Base-by-base conservation (phyloP, 2,888 invertebrate genomes). In the Ectropis crepuscularia region DNA sequence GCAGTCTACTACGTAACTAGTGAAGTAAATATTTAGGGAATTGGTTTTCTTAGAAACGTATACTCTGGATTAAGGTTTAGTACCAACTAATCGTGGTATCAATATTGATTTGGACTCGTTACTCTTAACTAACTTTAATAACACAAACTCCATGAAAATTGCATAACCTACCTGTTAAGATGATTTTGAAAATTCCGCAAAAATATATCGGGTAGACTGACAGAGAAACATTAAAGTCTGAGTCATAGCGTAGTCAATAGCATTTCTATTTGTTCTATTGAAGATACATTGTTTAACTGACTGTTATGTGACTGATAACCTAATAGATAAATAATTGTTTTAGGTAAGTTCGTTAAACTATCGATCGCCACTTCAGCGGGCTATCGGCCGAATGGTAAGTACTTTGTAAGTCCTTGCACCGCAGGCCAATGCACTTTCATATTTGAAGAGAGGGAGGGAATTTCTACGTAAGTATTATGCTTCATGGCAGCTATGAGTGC, bases 281-380 rank as follows among this genome's bases (percentile, higher is more conserved):
- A 49, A 4, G 38, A 9, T 12, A 50, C n/a, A 51, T 58, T 61
- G 53, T n/a, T 47, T 57, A 60, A 65, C 38, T 48, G 47, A 28
- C 36, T 36, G 49, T 43, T 61, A 51, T 16, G 10, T 42, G 53
- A 57, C 63, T 66, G 61, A 68, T 69, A 66, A 64, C 42, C 46
- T 68, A 50, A 63, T n/a, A 57, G 45, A 51, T 57, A 57, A 61
- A 69, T 68, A 71, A 63, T 78, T 82, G 78, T 87, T 86, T 71
- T 82, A 88, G 87, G 87, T 87, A 84, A 81, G 86, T 73, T 63
- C 64, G 47, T 63, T 57, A 68, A 65, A 64, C 64, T 67, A 54
- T 65, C 57, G 57, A 60, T 59, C 57, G 48, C 48, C 53, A 64
- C 58, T 66, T 51, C 48, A 50, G 37, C 16, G 47, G 37, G 53